phyloP scores from a whole-genome alignment of 1,140 invertebrate genomes.

The Drosophila orena region DNA sequence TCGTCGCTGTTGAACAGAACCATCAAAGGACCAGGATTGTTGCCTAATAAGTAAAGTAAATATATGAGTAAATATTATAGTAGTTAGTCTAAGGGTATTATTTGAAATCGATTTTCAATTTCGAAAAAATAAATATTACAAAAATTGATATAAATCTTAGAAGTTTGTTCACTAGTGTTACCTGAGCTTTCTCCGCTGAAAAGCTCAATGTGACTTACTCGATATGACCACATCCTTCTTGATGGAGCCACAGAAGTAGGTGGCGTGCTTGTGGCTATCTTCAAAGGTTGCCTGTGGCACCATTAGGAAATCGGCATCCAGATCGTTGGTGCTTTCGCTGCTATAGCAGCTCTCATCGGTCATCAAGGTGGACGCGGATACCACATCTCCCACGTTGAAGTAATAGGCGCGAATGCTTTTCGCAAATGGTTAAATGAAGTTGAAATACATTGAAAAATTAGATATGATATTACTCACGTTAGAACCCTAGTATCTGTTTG shows the following conservation, averaged over 20 bases:
- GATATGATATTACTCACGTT: constrained; percentile 27
- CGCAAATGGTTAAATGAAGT: too few relatives aligned
- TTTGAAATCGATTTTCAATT: too few relatives aligned
- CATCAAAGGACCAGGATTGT: constrained; percentile 72
- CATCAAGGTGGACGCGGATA: constrained; percentile 29
- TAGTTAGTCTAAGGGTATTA: too few relatives aligned
- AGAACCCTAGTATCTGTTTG: constrained; percentile 11
- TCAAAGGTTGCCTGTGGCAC: constrained; percentile 70
- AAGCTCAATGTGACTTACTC: constrained; percentile 65
- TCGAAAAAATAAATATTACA: too few relatives aligned
- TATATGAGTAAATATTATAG: not conserved
- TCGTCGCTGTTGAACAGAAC: constrained; percentile 77
- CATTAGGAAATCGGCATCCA: constrained; percentile 72
- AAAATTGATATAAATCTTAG: too few relatives aligned
- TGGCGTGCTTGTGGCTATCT: constrained; percentile 59
- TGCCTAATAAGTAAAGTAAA: constrained; percentile 62
- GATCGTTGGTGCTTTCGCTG: constrained; percentile 34
- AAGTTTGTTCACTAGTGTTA: constrained; percentile 11
- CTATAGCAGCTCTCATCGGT: constrained; percentile 66
- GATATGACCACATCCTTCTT: constrained; percentile 58
- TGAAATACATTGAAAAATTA: too few relatives aligned
- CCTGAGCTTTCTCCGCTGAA: constrained; percentile 9
- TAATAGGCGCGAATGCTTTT: constrained; percentile 57
- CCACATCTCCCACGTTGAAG: constrained; percentile 65
- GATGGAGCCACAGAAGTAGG: constrained; percentile 79